Base-by-base conservation (phyloP, 2,888 invertebrate species). In the Peribatodes rhomboidaria region DNA sequence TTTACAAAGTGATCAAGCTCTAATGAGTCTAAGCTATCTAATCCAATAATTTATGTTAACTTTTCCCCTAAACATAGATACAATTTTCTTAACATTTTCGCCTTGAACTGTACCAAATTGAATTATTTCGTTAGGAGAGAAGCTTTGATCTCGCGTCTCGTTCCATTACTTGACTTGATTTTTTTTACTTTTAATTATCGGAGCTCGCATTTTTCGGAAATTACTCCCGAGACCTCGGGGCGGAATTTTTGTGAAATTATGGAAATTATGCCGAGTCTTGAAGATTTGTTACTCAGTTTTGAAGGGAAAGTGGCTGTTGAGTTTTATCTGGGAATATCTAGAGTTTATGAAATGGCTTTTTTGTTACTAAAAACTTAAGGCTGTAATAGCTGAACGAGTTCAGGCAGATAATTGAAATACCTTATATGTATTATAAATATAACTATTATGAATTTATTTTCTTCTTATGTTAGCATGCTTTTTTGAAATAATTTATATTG, bases 51-150 rank as follows among this genome's bases (percentile, higher is more conserved):
- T n/a, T 2, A n/a, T 6, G 13, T n/a, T 1, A 13, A 4, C n/a
- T n/a, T 13, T n/a, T 37, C n/a, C 1, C 6, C 4, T 4, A n/a
- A 35, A 10, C 3, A 14, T 6, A 39, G 0, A 16, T 41, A 41
- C 39, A 8, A 0, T 8, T 9, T 20, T 33, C 16, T 16, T 10
- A 18, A 50, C 9, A 35, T 39, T 57, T 61, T 49, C 11, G 16
- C 42, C 11, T 10, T 8, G 20, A 20, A 42, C 47, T 56, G 69
- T 64, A 67, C 63, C 10, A 62, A 60, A 67, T 65, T 67, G 55
- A 71, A 69, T 71, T 69, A 71, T 67, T 71, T 67, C 59, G 56
- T 65, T 61, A 64, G 53, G 42, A 58, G 44, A 60, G 56, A 16
- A 33, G 35, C 61, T 71, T 67, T 71, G 71, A 71, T 69, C 65